Base-by-base conservation (phyloP, 2,888 invertebrate genomes). In the Drosophila tripunctata region DNA sequence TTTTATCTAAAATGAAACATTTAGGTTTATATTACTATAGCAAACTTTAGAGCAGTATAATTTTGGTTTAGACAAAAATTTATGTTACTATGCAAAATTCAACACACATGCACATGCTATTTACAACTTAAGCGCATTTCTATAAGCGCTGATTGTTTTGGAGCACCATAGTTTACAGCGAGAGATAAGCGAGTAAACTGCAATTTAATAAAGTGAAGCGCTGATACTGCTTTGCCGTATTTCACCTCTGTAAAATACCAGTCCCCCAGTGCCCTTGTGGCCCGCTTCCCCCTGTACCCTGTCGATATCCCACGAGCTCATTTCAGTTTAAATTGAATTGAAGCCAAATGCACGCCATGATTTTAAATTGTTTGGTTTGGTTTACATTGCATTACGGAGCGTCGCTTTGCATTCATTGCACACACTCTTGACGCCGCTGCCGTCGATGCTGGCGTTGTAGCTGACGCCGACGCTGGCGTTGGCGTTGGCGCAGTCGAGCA, bases 331-430 rank as follows among this genome's bases (percentile, higher is more conserved):
- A 86, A 83, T 83, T 85, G 76, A 87, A 88, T 83, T 86, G 88
- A 87, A 83, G 83, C 83, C 86, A 85, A 87, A 83, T 78, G 76
- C 76, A 82, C 71, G 76, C 76, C 65, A 82, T 87, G 82, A 87
- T 82, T 82, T 83, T 76, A 82, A 83, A 87, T 85, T 82, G 86
- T 85, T 83, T 87, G 87, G 85, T 87, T 86, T 86, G 85, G 85
- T 78, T 82, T 87, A 87, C 86, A 85, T 87, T 71, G 87, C 87
- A 85, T 87, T 85, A 85, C 75, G 78, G 67, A 66, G 75, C 57
- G 41, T 57, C 62, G 66, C 64, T 58, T 52, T 24, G 47, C 27
- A 61, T 70, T 56, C 30, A 56, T 38, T 33, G 7, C 31, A 31
- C 31, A n/a, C n/a, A n/a, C n/a, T n/a, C n/a, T n/a, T n/a, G n/a